These are phyloP conservation scores for Neomorphus geoffroyi DNA, from an alignment of 2,797 vertebrate species.

Conservation along the genomic window DNA sequence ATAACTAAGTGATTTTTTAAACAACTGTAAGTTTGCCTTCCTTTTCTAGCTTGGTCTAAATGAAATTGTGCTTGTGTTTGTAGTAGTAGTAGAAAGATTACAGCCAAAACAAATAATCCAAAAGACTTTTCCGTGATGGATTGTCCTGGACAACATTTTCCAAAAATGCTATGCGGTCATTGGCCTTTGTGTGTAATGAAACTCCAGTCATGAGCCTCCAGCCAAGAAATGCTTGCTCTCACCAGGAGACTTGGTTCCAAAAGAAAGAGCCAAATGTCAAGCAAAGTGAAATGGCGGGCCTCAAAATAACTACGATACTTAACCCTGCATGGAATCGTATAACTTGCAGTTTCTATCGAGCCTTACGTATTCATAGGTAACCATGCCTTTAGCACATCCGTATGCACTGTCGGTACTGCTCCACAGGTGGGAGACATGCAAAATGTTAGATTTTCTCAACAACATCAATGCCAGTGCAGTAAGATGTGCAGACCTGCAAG, in stretches of 20 bases:
- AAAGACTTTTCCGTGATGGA: not conserved
- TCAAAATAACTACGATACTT: slow-evolving; percentile 37
- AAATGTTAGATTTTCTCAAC: not conserved
- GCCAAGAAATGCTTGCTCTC: slow-evolving; percentile 44
- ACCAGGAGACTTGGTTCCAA: slow-evolving; percentile 21
- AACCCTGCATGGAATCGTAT: not conserved
- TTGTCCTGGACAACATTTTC: slow-evolving; percentile 15
- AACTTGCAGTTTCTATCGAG: not conserved
- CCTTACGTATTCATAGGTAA: not conserved
- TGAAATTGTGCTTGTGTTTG: not conserved
- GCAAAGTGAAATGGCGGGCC: not conserved
- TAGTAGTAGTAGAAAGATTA: not conserved
- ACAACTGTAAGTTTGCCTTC: not conserved
- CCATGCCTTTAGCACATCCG: not conserved
- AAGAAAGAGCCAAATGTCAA: slow-evolving; percentile 48
- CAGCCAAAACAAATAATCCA: not conserved
- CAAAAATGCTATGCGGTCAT: not conserved
- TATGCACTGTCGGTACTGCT: not conserved
- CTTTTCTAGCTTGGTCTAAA: not conserved
- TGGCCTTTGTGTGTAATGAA: slow-evolving; percentile 56
- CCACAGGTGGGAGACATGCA: not conserved
- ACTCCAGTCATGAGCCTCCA: not conserved
- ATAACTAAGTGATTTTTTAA: not conserved
- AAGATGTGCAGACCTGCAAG: not conserved
- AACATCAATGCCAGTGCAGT: not conserved